Conservation (phyloP, 2,797 vertebrate species). For the Euthynnus affinis region DNA sequence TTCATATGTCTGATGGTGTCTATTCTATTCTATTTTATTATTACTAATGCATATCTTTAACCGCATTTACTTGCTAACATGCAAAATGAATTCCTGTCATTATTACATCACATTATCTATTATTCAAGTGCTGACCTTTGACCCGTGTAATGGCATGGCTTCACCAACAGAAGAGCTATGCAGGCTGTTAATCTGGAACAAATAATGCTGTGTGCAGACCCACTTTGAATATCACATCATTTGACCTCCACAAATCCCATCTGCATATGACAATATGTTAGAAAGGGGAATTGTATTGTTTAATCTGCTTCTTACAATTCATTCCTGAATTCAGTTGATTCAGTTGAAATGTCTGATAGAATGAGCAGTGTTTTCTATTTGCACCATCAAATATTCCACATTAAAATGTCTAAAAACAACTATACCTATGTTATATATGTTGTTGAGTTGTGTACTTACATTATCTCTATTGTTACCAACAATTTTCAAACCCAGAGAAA, state of each 20-base stretch:
- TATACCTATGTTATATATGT: too few relatives aligned
- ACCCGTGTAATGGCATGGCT: not conserved
- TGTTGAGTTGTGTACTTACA: too few relatives aligned
- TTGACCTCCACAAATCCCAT: conserved; percentile 33
- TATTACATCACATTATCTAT: not conserved
- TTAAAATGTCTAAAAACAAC: too few relatives aligned
- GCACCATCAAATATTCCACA: not conserved
- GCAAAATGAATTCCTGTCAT: not conserved
- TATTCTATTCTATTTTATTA: not conserved
- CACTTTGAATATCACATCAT: conserved; percentile 7
- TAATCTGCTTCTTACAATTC: not conserved
- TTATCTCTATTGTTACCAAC: too few relatives aligned
- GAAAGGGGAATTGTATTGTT: not conserved
- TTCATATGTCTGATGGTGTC: too few relatives aligned
- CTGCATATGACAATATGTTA: conserved; percentile 10
- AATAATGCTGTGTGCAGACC: conserved; percentile 1
- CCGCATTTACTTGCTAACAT: not conserved
- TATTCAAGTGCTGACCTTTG: conserved; percentile 19
- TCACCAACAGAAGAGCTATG: not conserved
- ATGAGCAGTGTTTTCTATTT: not conserved
- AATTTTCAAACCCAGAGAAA: too few relatives aligned
- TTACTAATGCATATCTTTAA: conserved; percentile 3
- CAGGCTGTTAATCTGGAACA: not conserved
- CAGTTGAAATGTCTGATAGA: too few relatives aligned
- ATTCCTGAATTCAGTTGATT: not conserved